Percentiles rank a stretch among this genome's conserved stretches.
phyloP scores from a whole-genome alignment of 2,797 vertebrate genomes.

The Melanotaenia boesemani region DNA sequence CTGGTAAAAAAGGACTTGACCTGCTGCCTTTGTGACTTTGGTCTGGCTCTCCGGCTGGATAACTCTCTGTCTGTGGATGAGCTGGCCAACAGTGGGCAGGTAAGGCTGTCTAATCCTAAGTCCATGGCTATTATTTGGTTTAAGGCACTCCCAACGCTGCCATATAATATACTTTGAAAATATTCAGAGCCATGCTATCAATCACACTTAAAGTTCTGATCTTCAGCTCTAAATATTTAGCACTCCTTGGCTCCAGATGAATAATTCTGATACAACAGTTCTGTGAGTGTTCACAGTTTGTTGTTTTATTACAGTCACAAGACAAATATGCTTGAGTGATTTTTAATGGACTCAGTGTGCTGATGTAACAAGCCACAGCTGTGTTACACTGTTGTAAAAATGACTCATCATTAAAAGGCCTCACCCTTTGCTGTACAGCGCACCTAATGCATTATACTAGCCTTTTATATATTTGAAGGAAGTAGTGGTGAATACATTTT shows the following conservation, averaged over 20 bases:
- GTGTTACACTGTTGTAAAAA: constrained; percentile 57
- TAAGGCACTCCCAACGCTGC: constrained; percentile 2
- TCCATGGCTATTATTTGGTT: constrained; percentile 5
- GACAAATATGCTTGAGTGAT: constrained; percentile 61
- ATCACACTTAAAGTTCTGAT: constrained; percentile 32
- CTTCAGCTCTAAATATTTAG: constrained; percentile 35
- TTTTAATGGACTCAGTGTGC: constrained; percentile 63
- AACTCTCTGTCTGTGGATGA: constrained; percentile 94
- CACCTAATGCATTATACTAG: constrained; percentile 58
- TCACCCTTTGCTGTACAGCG: constrained; percentile 47
- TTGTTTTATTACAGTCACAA: constrained; percentile 45
- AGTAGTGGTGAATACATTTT: constrained; percentile 45
- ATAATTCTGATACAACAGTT: constrained; percentile 31
- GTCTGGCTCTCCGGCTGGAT: constrained; percentile 92
- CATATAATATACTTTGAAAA: constrained; percentile 27
- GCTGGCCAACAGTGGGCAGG: constrained; percentile 98
- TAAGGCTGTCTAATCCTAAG: constrained; percentile 59
- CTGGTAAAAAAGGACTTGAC: constrained; percentile 93
- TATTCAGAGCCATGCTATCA: constrained; percentile 25
- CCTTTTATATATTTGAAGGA: constrained; percentile 38
- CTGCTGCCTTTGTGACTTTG: constrained; percentile 97
- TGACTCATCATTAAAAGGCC: constrained; percentile 57
- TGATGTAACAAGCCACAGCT: constrained; percentile 55
- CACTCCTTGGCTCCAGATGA: constrained; percentile 28
- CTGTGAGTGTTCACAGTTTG: constrained; percentile 38